Conservation (phyloP, 1,140 invertebrate genomes). For the Hycleus phaleratus region DNA sequence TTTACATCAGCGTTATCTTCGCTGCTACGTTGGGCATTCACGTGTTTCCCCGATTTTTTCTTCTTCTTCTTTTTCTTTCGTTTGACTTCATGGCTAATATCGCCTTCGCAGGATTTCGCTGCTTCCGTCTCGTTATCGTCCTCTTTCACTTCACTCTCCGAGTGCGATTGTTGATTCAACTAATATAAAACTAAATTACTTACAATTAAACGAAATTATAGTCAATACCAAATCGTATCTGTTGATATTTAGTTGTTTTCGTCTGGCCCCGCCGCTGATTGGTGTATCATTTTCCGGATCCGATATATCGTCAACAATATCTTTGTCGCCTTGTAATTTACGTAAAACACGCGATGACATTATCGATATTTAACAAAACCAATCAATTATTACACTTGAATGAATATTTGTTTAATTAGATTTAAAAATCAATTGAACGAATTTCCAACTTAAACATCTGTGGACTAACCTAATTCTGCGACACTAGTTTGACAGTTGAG, state of each 20-base stretch:
- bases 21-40: conserved; percentile 47
- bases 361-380: background rate
- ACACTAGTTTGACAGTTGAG: background rate
- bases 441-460: conserved; percentile 3
- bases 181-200: conserved; percentile 27
- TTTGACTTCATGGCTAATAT: conserved; percentile 40
- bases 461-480: conserved; percentile 7
- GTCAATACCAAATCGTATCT: conserved; percentile 52
- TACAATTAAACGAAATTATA: conserved; percentile 2
- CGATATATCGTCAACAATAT: conserved; percentile 43
- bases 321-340: conserved; percentile 52
- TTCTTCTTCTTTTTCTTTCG: conserved; percentile 61
- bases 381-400: no score
- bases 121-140: conserved; percentile 60
- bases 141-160: conserved; percentile 63
- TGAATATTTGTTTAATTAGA: no score
- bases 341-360: conserved; percentile 58
- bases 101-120: conserved; percentile 42
- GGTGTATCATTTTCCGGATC: conserved; percentile 45
- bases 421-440: background rate
- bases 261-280: conserved; percentile 40
- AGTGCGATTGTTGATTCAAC: conserved; percentile 54
- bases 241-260: conserved; percentile 50
- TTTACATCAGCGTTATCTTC: conserved; percentile 53
- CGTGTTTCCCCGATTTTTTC: conserved; percentile 46